Conservation (phyloP, 1,140 invertebrate species). For the Pygmarrhopalites habei region DNA sequence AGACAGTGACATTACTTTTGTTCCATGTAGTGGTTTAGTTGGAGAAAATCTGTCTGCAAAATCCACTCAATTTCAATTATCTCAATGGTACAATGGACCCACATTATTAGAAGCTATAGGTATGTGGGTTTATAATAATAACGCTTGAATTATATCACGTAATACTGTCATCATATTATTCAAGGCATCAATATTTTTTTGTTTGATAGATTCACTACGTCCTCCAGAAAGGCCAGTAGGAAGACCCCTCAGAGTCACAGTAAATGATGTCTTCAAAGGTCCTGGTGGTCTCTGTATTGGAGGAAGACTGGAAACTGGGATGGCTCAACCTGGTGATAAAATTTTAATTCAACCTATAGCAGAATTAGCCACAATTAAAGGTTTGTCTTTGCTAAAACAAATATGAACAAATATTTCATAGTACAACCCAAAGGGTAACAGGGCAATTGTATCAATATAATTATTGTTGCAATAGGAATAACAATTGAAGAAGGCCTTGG, state of each 20-base stretch:
- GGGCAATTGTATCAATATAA: too few relatives aligned
- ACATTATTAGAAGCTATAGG: conserved; percentile 74
- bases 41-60: conserved; percentile 81
- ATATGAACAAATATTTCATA: conserved; percentile 7
- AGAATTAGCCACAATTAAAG: conserved; percentile 68
- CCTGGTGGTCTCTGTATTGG: conserved; percentile 78
- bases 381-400: too few relatives aligned
- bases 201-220: conserved; percentile 74
- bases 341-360: conserved; percentile 78
- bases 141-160: too few relatives aligned
- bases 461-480: conserved; percentile 48
- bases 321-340: conserved; percentile 74
- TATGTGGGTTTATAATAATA: too few relatives aligned
- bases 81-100: conserved; percentile 79
- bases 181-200: too few relatives aligned
- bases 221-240: conserved; percentile 73
- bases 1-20: conserved; percentile 77
- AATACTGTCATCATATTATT: too few relatives aligned
- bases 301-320: conserved; percentile 85
- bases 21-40: conserved; percentile 90
- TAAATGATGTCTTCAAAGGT: conserved; percentile 93
- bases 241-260: conserved; percentile 82
- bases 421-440: too few relatives aligned
- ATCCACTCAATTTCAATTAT: conserved; percentile 59
- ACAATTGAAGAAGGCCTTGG: conserved; percentile 64